phyloP scores from a whole-genome alignment of 2,888 invertebrate species.

The Biston betularia region DNA sequence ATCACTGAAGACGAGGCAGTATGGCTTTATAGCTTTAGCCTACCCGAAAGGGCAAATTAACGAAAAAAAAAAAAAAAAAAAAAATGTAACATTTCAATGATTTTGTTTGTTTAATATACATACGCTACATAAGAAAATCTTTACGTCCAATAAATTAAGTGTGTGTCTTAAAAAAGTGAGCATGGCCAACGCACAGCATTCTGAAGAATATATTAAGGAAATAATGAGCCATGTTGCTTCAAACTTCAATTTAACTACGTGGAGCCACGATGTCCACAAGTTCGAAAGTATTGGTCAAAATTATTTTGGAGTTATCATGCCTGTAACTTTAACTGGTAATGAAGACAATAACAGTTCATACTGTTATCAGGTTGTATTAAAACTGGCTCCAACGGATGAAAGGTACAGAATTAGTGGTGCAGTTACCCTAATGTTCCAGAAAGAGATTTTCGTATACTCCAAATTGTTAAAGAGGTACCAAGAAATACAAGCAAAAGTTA shows the following conservation, averaged over 20 bases:
- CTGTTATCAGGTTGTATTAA: slow-evolving; percentile 62
- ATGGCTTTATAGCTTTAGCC: too few species aligned
- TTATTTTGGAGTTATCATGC: slow-evolving; percentile 75
- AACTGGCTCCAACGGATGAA: slow-evolving; percentile 76
- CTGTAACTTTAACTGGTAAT: slow-evolving; percentile 59
- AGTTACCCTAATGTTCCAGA: slow-evolving; percentile 67
- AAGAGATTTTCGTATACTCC: slow-evolving; percentile 73
- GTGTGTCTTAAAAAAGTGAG: not conserved
- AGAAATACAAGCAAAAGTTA: slow-evolving; percentile 51
- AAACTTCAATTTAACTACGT: slow-evolving; percentile 36
- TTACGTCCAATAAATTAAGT: too few species aligned
- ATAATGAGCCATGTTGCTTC: slow-evolving; percentile 21
- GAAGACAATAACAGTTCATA: slow-evolving; percentile 25
- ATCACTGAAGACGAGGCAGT: too few species aligned
- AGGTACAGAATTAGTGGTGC: slow-evolving; percentile 75
- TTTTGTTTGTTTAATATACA: too few species aligned
- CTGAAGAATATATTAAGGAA: slow-evolving; percentile 24
- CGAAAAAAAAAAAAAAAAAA: too few species aligned
- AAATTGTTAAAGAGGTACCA: slow-evolving; percentile 60
- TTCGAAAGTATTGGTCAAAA: slow-evolving; percentile 73
- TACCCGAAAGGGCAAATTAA: too few species aligned
- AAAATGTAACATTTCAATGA: too few species aligned
- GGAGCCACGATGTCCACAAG: slow-evolving; percentile 53
- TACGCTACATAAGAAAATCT: too few species aligned
- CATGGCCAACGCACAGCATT: slow-evolving; percentile 4